Base-by-base conservation (phyloP, 2,888 invertebrate genomes). In the Anarsia innoxiella region DNA sequence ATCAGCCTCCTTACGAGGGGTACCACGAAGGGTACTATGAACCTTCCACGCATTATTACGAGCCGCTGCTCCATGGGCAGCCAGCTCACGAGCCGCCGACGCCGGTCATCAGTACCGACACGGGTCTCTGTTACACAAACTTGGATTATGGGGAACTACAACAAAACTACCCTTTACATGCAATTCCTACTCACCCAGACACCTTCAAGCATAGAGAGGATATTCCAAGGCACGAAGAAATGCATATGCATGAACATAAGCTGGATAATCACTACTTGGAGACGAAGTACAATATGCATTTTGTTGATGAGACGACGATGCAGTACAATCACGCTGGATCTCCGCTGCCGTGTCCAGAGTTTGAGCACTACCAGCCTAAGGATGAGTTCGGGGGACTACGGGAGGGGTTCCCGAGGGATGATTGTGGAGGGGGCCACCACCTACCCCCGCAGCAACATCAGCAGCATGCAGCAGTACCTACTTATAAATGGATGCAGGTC, bases 401-500 rank as follows among this genome's bases (percentile, higher is more conserved):
- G 55, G 86, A 79, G 31, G 69, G 62, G 30, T 77, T 71, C 55
- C 72, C 57, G 12, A 60, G 63, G 45, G 77, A 60, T 51, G 76
- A 53, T 36, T 83, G 71, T 37, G 62, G 66, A 31, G 45, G 60
- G 13, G 79, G 76, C 49, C 66, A 71, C 14, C 77, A 76, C 42
- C 59, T 68, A 41, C 59, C 61, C 55, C 48, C 69, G 42, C 62
- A 75, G 66, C 53, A 75, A 46, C 69, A 84, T 55, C 48, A 88
- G 67, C 60, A 88, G 59, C 90, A 89, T 50, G 80, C 88, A 9
- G 84, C 89, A 32, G 90, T 95, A 43, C 96, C 96, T 13, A 96
- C 97, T 0, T 98, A 97, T 80, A 97, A 98, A 76, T 98, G 98
- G 98, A 98, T 98, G 98, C 97, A 97, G 86, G 94, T 98, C 60